A percentile compares a stretch with the other conserved stretches of the same genome.
Conservation (phyloP, 2,888 invertebrate genomes). For the Protophormia terraenovae region DNA sequence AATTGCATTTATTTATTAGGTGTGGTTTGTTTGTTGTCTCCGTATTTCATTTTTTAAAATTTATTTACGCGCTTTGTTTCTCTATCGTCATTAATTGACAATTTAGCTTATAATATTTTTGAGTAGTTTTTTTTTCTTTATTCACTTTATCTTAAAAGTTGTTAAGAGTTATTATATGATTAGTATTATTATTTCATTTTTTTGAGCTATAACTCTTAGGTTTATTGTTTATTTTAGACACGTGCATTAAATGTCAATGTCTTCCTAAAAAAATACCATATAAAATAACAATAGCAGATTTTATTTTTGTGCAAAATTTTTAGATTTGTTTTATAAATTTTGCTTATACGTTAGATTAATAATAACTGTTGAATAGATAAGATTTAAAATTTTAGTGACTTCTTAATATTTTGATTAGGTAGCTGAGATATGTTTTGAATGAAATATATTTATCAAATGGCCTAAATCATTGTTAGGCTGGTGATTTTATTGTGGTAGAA, state of each 20-base stretch:
- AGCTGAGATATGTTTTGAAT: neutral
- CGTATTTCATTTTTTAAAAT: neutral
- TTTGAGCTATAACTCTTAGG: neutral
- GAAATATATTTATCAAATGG: too few species aligned
- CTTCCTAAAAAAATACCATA: neutral
- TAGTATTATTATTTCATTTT: neutral
- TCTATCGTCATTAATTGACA: slow-evolving; percentile 26
- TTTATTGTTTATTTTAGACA: slow-evolving; percentile 31
- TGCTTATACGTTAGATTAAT: neutral
- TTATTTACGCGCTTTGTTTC: neutral
- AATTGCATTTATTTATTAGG: slow-evolving; percentile 32
- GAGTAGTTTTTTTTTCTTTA: neutral
- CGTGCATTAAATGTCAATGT: slow-evolving; percentile 50
- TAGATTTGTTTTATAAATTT: neutral
- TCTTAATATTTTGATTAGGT: neutral
- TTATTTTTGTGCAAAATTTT: neutral
- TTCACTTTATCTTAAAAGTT: slow-evolving; percentile 38
- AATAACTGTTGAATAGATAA: neutral
- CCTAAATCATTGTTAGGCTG: neutral
- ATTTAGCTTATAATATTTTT: slow-evolving; percentile 30
- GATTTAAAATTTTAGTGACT: neutral
- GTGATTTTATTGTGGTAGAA: too few species aligned
- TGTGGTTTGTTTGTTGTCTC: slow-evolving; percentile 5
- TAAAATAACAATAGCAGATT: neutral
- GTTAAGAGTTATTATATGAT: neutral